Percentiles rank a stretch among this genome's conserved stretches.
Evolutionary conservation across 1,140 invertebrate species (phyloP).

Genomic region (Bombyx mandarina): DNA sequence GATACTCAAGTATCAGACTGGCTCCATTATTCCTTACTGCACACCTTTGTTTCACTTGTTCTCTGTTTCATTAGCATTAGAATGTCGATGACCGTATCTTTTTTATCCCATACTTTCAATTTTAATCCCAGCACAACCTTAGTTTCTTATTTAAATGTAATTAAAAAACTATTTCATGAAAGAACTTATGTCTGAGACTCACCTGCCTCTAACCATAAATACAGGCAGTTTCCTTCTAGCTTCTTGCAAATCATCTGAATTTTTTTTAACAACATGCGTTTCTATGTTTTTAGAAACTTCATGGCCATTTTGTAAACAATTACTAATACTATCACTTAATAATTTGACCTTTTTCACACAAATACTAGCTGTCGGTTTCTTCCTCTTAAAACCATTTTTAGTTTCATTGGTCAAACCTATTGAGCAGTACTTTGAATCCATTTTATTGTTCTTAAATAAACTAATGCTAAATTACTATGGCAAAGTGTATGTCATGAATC

Average conservation of each 20-base stretch:
- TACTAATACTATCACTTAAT: conserved; percentile 16
- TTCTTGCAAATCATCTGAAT: conserved; percentile 32
- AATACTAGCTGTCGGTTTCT: conserved; percentile 19
- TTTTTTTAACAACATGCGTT: conserved; percentile 15
- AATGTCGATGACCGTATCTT: too few species aligned
- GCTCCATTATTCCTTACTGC: too few species aligned
- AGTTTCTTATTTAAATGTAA: too few species aligned
- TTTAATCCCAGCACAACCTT: too few species aligned
- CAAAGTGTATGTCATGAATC: too few species aligned
- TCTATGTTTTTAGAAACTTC: conserved; percentile 12
- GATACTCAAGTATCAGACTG: too few species aligned
- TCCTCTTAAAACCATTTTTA: conserved; percentile 25
- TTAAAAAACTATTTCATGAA: too few species aligned
- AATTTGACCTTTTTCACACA: conserved; percentile 47
- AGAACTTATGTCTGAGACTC: conserved; percentile 1
- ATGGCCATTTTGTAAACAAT: conserved; percentile 16
- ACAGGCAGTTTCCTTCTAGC: conserved; percentile 44
- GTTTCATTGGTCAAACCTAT: conserved; percentile 27
- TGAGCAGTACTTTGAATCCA: conserved; percentile 59
- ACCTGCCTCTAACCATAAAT: conserved; percentile 41
- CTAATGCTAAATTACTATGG: too few species aligned
- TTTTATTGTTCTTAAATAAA: conserved; percentile 9
- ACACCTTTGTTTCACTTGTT: too few species aligned
- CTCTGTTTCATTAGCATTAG: too few species aligned
- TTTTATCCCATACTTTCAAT: too few species aligned